phyloP scores from a whole-genome alignment of 2,113 vertebrate genomes.

The Antigone vipio region DNA sequence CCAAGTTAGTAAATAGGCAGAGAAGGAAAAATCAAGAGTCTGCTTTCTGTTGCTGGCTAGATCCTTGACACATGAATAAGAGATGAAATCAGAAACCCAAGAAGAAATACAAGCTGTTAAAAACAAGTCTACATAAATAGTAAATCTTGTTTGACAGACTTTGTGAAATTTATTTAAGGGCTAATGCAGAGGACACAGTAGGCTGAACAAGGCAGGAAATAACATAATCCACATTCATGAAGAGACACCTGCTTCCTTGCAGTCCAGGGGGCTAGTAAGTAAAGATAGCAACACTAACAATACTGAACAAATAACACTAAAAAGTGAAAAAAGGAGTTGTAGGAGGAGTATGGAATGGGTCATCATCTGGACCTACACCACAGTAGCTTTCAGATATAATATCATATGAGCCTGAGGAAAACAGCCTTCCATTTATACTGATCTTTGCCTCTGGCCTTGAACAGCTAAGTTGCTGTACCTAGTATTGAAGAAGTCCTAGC shows the following conservation, averaged over 20 bases:
- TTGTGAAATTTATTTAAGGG: background rate
- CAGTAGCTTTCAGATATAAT: background rate
- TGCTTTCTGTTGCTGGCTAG: background rate
- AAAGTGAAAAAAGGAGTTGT: background rate
- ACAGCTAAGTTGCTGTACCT: background rate
- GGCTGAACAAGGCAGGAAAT: background rate
- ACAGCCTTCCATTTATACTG: background rate
- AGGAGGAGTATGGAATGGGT: background rate
- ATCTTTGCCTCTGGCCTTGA: background rate
- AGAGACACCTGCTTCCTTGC: background rate
- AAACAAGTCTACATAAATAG: background rate
- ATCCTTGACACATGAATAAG: background rate
- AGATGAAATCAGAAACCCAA: background rate
- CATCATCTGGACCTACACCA: background rate
- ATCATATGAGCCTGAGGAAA: background rate
- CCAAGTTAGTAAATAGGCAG: background rate
- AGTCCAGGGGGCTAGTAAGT: background rate
- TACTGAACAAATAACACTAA: background rate
- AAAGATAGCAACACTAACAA: background rate
- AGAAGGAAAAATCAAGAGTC: background rate
- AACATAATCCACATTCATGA: background rate
- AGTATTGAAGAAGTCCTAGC: background rate
- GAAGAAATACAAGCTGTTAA: background rate
- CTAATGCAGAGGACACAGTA: background rate
- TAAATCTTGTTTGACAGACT: background rate